Evolutionary conservation across 2,888 invertebrate species (phyloP).

Genomic region (Yponomeuta evonymella): DNA sequence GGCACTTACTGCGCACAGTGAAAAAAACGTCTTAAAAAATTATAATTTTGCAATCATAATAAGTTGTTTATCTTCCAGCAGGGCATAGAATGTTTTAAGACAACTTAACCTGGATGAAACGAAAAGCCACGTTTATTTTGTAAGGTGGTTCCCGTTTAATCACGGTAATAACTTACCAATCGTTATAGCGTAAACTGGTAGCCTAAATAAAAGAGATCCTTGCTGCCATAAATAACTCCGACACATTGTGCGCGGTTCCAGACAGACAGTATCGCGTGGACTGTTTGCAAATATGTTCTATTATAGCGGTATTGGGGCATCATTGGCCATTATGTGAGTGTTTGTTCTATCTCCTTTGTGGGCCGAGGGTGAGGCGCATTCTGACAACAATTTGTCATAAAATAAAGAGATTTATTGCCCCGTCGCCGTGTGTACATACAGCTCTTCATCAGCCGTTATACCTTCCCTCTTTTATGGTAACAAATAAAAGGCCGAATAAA

Average conservation of each 20-base stretch:
- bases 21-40: no score
- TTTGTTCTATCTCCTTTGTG: constrained; percentile 71
- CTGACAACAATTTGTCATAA: constrained; percentile 75
- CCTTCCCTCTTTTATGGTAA: constrained; percentile 62
- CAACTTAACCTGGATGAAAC: no score
- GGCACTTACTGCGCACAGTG: no score
- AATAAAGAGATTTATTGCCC: constrained; percentile 72
- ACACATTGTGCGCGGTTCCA: constrained; percentile 56
- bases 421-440: constrained; percentile 48
- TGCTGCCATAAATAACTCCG: constrained; percentile 50
- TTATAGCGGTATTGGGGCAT: constrained; percentile 57
- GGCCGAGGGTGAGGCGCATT: constrained; percentile 51
- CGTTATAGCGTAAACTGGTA: not conserved
- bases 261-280: constrained; percentile 51
- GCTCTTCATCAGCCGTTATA: constrained; percentile 66
- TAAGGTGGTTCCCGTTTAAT: no score
- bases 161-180: not conserved
- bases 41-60: no score
- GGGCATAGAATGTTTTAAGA: no score
- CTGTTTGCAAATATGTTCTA: constrained; percentile 58
- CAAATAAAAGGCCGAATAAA: constrained; percentile 66
- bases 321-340: constrained; percentile 59
- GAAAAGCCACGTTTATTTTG: no score
- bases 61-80: no score
- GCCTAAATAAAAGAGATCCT: not conserved